Conservation (phyloP, 2,888 invertebrate species). For the Epistrophella euchroma region DNA sequence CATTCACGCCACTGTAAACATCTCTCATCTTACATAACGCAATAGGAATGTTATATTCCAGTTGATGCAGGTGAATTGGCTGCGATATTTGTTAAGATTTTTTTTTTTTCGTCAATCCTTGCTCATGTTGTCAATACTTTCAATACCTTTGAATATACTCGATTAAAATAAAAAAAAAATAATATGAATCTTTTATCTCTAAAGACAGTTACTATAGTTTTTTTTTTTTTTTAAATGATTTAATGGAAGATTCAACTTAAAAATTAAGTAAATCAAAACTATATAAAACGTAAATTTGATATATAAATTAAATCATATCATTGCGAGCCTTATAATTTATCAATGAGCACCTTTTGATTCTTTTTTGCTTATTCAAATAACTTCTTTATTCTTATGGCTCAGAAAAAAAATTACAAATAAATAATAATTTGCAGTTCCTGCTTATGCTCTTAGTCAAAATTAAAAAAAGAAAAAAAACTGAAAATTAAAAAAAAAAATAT, state of each 20-base stretch:
- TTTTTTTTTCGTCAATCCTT: background rate
- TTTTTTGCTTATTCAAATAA: background rate
- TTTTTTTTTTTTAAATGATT: background rate
- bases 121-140: background rate
- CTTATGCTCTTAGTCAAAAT: slow-evolving; percentile 54
- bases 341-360: background rate
- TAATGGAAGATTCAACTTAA: background rate
- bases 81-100: no score
- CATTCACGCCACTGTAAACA: no score
- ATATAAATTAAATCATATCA: slow-evolving; percentile 20
- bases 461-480: slow-evolving; percentile 43
- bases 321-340: background rate
- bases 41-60: no score
- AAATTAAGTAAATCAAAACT: background rate
- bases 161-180: background rate
- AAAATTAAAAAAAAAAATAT: background rate
- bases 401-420: slow-evolving; percentile 23
- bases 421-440: slow-evolving; percentile 60
- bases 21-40: no score
- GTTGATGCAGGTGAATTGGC: no score
- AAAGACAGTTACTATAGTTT: background rate
- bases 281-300: background rate
- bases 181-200: background rate
- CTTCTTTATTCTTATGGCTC: slow-evolving; percentile 5
- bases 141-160: background rate